Conservation (phyloP, 2,797 vertebrate species). For the Chlorospingus flavigularis region DNA sequence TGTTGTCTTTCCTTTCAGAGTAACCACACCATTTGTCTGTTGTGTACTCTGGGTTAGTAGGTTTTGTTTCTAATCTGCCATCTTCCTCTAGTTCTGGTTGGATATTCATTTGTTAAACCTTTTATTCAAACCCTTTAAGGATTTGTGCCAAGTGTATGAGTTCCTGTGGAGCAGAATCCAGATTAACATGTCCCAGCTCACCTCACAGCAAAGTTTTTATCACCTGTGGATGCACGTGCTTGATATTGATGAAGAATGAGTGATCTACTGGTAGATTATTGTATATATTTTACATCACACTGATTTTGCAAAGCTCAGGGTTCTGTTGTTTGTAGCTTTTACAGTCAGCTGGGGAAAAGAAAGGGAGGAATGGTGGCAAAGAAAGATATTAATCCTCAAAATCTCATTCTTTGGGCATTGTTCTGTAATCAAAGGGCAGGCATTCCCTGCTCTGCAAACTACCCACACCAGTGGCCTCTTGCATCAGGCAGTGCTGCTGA, state of each 20-base stretch:
- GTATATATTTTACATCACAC: fast-evolving
- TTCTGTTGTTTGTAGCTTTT: not conserved
- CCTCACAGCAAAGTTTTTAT: not conserved
- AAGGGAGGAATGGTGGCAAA: not conserved
- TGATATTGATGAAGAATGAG: fast-evolving
- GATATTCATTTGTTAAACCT: not conserved
- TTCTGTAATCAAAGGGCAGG: not conserved
- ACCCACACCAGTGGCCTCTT: not conserved
- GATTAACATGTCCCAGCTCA: not conserved
- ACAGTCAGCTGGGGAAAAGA: not conserved
- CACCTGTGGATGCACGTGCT: fast-evolving
- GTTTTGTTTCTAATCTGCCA: not conserved
- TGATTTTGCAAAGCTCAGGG: not conserved
- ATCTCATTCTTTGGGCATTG: not conserved
- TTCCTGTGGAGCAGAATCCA: not conserved
- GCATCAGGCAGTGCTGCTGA: not conserved
- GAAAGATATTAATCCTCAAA: not conserved
- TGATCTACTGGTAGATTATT: not conserved
- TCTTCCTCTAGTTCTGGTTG: not conserved
- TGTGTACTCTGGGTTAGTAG: not conserved
- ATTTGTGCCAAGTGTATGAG: not conserved
- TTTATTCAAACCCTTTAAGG: not conserved
- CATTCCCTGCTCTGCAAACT: not conserved
- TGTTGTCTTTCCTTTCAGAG: not conserved
- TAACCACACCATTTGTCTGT: not conserved